Conservation (phyloP, 2,888 invertebrate genomes). For the Romanomermis culicivorax region DNA sequence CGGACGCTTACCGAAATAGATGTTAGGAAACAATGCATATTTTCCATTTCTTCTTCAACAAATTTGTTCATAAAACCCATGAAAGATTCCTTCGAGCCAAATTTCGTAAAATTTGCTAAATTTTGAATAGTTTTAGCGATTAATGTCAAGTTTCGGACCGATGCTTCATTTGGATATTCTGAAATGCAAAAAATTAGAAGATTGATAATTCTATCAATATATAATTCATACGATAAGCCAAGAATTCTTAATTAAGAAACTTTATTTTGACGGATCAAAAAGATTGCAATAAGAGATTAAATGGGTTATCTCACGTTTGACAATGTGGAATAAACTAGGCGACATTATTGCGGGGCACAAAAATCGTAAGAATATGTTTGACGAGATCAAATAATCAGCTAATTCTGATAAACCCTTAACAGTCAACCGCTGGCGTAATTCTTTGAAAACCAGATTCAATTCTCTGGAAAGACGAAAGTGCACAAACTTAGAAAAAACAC, state of each 20-base stretch:
- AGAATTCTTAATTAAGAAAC: no score
- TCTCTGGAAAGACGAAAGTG: conserved; percentile 35
- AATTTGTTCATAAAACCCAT: conserved; percentile 83
- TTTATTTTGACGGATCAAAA: no score
- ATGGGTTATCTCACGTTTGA: conserved; percentile 47
- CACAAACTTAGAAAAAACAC: no score
- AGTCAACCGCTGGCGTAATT: conserved; percentile 53
- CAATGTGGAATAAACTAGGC: conserved; percentile 73
- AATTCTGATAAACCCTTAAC: conserved; percentile 58
- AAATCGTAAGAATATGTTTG: conserved; percentile 71
- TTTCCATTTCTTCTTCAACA: conserved; percentile 54
- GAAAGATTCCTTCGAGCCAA: conserved; percentile 75
- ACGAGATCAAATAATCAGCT: conserved; percentile 70
- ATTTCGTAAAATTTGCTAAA: conserved; percentile 65
- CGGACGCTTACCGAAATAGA: conserved; percentile 49
- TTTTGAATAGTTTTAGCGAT: conserved; percentile 79
- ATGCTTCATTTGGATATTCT: conserved; percentile 72
- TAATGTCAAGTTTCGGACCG: conserved; percentile 64
- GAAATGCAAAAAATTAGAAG: no score
- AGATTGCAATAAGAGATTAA: no score
- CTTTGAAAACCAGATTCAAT: conserved; percentile 58
- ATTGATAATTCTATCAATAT: no score
- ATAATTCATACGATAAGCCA: no score
- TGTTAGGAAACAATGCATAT: conserved; percentile 59
- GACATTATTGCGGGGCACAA: conserved; percentile 76